phyloP scores from a whole-genome alignment of 2,113 vertebrate genomes.

The Lophius piscatorius region DNA sequence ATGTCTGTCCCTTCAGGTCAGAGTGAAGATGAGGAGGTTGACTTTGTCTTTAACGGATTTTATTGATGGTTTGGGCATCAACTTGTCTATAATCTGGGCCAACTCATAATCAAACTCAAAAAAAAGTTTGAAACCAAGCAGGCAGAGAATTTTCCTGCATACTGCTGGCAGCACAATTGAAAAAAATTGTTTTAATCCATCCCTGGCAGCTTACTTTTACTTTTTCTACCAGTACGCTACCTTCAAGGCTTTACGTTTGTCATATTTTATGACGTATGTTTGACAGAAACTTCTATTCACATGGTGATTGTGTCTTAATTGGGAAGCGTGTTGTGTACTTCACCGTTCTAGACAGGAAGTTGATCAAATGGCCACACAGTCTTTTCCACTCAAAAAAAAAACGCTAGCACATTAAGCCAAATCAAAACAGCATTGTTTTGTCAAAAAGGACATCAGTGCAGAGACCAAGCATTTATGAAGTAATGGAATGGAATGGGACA shows the following conservation, averaged over 20 bases:
- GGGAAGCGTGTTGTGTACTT: slow-evolving; percentile 1
- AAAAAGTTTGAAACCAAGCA: slow-evolving; percentile 42
- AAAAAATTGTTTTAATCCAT: slow-evolving; percentile 27
- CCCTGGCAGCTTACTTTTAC: slow-evolving; percentile 18
- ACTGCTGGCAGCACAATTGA: slow-evolving; percentile 18
- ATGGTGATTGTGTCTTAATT: slow-evolving; percentile 6
- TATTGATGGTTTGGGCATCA: slow-evolving; percentile 39
- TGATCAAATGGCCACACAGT: slow-evolving; percentile 12
- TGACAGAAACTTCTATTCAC: slow-evolving; percentile 22
- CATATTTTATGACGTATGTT: slow-evolving; percentile 21
- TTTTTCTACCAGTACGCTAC: slow-evolving; percentile 7
- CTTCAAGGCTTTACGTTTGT: slow-evolving; percentile 28
- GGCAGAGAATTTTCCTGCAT: slow-evolving; percentile 7
- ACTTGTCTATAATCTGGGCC: slow-evolving; percentile 48
- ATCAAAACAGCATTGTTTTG: slow-evolving; percentile 28
- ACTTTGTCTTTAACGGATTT: slow-evolving; percentile 51
- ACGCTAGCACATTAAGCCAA: slow-evolving; percentile 14
- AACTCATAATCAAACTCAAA: slow-evolving; percentile 44
- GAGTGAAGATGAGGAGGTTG: slow-evolving; percentile 44
- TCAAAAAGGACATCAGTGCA: slow-evolving; percentile 37
- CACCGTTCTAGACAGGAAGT: slow-evolving; percentile 10
- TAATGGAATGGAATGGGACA: slow-evolving; percentile 45
- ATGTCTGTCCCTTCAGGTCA: slow-evolving; percentile 37
- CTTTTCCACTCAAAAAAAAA: slow-evolving; percentile 14
- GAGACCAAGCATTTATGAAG: slow-evolving; percentile 40